Percentiles rank a stretch among this genome's conserved stretches.
Evolutionary conservation across 2,113 vertebrate genomes (phyloP).

Genomic region (Stigmatopora nigra): DNA sequence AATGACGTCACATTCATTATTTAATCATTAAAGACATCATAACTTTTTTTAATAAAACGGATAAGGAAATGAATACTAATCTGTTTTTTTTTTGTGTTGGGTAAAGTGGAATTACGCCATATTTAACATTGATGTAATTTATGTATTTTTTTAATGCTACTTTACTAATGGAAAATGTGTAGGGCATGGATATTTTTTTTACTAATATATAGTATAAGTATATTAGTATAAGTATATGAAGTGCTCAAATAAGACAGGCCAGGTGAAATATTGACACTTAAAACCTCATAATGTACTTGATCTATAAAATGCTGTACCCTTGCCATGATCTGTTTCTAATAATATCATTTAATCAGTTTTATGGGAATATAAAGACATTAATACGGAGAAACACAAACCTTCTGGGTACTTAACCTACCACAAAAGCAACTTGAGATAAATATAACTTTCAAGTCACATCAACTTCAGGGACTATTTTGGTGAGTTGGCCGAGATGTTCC

Average conservation of each 20-base stretch:
- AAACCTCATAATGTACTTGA: neutral
- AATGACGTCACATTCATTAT: neutral
- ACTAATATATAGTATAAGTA: too few species aligned
- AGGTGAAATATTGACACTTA: neutral
- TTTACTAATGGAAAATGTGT: neutral
- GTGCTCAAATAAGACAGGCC: neutral
- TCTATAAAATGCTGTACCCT: conserved; percentile 1
- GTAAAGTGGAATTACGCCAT: neutral
- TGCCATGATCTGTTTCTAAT: conserved; percentile 23
- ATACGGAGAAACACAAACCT: conserved; percentile 47
- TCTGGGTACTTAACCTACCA: conserved; percentile 21
- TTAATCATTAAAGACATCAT: too few species aligned
- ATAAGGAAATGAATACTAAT: neutral
- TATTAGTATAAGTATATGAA: too few species aligned
- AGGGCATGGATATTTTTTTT: neutral
- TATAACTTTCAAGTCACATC: conserved; percentile 49
- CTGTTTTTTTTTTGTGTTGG: neutral
- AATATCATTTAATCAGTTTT: conserved; percentile 23
- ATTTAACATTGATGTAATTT: too few species aligned
- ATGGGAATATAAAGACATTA: conserved; percentile 43
- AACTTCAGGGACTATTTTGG: conserved; percentile 67
- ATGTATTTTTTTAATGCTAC: neutral
- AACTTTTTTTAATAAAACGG: neutral
- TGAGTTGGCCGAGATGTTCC: conserved; percentile 51
- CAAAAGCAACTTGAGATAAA: conserved; percentile 53